phyloP scores from a whole-genome alignment of 2,888 invertebrate species.

The Sminthurides aquaticus region DNA sequence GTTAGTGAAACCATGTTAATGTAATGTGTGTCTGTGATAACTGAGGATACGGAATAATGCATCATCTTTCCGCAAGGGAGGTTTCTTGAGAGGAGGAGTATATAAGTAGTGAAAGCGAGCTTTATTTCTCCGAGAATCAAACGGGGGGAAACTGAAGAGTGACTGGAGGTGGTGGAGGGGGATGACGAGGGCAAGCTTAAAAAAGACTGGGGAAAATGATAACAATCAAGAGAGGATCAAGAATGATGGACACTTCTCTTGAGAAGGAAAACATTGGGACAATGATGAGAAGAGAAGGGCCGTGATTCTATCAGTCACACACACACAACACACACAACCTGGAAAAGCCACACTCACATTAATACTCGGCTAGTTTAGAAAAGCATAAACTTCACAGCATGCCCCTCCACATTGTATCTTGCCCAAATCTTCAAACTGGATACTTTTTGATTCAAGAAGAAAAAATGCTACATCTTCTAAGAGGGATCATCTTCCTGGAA shows the following conservation, averaged over 20 bases:
- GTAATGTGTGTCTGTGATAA: not conserved
- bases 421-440: not conserved
- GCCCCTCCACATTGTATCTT: slow-evolving; percentile 4
- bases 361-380: slow-evolving; percentile 1
- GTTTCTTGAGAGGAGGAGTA: not conserved
- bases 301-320: slow-evolving; percentile 27
- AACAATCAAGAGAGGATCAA: slow-evolving; percentile 25
- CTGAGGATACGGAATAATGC: slow-evolving; percentile 1
- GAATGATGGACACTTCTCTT: slow-evolving; percentile 28
- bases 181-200: not conserved
- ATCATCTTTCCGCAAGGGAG: slow-evolving; percentile 1
- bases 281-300: slow-evolving; percentile 22
- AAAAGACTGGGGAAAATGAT: slow-evolving; percentile 23
- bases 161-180: no score
- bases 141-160: no score
- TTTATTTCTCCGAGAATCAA: not conserved
- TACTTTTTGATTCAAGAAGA: no score
- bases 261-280: slow-evolving; percentile 23
- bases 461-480: no score
- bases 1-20: slow-evolving; percentile 3
- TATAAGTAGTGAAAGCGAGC: not conserved
- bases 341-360: slow-evolving; percentile 7
- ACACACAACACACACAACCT: slow-evolving; percentile 2
- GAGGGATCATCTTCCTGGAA: no score
- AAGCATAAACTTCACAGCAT: slow-evolving; percentile 10